These are phyloP conservation scores for Cnemophilus loriae DNA, from an alignment of 2,113 vertebrate species.

Conservation along the genomic window DNA sequence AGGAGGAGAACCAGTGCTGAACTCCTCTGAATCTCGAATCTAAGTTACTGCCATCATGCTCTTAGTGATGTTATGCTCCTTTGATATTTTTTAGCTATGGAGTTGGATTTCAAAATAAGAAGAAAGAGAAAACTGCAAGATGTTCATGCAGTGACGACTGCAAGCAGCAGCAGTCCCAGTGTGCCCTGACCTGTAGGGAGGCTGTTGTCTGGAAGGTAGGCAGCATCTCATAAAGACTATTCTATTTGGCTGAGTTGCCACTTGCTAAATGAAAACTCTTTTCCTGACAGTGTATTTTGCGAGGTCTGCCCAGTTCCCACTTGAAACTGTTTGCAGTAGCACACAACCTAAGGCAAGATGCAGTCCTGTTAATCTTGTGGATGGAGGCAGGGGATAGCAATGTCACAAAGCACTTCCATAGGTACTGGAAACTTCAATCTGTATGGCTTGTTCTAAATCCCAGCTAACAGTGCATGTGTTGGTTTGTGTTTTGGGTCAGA, in stretches of 20 bases:
- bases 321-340: fast-evolving
- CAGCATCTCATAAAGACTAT: background rate
- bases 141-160: fast-evolving
- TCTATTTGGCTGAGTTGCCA: background rate
- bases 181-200: background rate
- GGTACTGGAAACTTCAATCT: background rate
- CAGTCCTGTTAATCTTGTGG: background rate
- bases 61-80: background rate
- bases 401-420: background rate
- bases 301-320: background rate
- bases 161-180: background rate
- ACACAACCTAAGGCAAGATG: background rate
- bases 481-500: background rate
- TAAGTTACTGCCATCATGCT: background rate
- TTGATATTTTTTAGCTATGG: background rate
- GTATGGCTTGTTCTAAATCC: background rate
- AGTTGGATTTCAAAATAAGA: background rate
- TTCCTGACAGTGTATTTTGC: background rate
- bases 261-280: background rate
- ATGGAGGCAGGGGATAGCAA: background rate
- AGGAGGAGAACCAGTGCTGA: too few species aligned
- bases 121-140: background rate
- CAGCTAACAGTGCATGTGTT: background rate
- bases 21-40: background rate
- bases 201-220: background rate